Evolutionary conservation across 2,888 invertebrate species (phyloP).

Genomic region (Neoitamus cyanurus): DNA sequence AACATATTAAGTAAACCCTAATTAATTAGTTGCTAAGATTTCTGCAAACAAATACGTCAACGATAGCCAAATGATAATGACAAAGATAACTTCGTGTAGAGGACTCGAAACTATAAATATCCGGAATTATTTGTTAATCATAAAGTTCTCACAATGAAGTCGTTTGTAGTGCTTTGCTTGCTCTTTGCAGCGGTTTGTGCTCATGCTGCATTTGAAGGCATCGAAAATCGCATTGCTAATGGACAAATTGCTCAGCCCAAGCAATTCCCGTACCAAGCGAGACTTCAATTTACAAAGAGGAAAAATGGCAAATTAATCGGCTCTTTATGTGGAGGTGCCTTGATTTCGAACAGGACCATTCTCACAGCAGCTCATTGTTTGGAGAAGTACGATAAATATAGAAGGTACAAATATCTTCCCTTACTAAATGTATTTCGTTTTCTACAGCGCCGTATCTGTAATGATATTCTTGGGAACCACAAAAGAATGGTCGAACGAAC

Average conservation of each 20-base stretch:
- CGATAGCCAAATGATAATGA: no score
- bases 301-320: not conserved
- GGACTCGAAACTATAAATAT: no score
- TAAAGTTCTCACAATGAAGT: not conserved
- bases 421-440: not conserved
- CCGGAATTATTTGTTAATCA: no score
- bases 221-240: not conserved
- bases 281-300: not conserved
- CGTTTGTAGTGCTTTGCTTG: not conserved
- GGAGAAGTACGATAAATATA: constrained; percentile 57
- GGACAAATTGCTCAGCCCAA: not conserved
- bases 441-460: not conserved
- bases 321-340: constrained; percentile 55
- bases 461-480: not conserved
- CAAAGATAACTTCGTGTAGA: no score
- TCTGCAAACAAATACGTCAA: no score
- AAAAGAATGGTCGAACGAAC: not conserved
- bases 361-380: constrained; percentile 62
- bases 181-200: not conserved
- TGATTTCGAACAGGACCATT: constrained; percentile 59
- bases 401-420: no score
- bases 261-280: not conserved
- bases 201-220: no score
- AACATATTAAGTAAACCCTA: no score
- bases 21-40: no score